phyloP scores from a whole-genome alignment of 2,113 vertebrate genomes.

The Pampusana beccarii region DNA sequence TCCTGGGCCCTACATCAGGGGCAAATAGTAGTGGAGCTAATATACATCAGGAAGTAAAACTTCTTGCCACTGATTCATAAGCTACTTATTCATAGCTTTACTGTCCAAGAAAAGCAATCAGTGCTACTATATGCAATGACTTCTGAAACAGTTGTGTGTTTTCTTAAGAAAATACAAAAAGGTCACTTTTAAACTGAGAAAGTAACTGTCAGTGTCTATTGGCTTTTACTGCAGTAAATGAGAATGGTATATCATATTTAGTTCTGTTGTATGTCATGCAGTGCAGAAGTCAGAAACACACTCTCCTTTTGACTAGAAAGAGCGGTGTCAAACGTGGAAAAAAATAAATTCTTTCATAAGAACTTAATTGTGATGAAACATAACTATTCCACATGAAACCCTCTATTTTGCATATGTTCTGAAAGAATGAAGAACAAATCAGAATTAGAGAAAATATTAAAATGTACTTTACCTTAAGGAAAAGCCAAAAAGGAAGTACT shows the following conservation, averaged over 20 bases:
- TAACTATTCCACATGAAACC: neutral
- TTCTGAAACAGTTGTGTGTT: neutral
- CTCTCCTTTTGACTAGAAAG: neutral
- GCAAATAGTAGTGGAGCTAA: neutral
- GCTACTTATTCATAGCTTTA: neutral
- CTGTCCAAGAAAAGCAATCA: neutral
- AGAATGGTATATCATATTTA: neutral
- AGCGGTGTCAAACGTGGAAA: neutral
- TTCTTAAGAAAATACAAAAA: conserved; percentile 1
- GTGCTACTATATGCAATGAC: neutral
- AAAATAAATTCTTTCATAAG: neutral
- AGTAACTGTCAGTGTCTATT: neutral
- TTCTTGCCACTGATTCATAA: neutral
- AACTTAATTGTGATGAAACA: neutral
- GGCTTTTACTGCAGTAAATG: neutral
- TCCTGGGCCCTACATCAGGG: neutral
- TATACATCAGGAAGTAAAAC: neutral
- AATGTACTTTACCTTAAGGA: neutral
- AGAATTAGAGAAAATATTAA: neutral
- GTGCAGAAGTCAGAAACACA: neutral
- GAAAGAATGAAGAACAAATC: neutral
- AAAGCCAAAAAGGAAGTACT: neutral
- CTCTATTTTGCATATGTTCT: neutral
- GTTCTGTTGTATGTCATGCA: neutral
- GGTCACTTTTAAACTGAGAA: neutral